Percentiles rank a stretch among this genome's conserved stretches.
These are phyloP conservation scores for Pangasius macronema DNA, from an alignment of 2,797 vertebrate species.

Conservation along the genomic window DNA sequence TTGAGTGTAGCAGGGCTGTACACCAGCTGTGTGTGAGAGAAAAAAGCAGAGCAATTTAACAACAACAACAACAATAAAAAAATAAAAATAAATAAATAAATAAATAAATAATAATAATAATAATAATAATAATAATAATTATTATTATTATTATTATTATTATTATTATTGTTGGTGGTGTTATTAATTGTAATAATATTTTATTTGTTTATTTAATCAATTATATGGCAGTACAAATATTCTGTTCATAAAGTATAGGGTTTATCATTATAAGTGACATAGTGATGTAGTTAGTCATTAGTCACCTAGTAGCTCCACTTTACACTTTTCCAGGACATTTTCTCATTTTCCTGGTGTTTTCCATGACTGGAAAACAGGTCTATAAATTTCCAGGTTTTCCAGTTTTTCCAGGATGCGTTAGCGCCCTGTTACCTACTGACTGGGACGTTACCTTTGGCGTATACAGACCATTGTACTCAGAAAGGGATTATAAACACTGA, in stretches of 20 bases:
- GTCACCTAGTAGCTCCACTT: neutral
- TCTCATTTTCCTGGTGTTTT: neutral
- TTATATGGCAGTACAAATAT: neutral
- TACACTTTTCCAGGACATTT: neutral
- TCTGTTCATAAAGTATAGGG: neutral
- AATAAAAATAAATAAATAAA: no score
- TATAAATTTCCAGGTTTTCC: neutral
- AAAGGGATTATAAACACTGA: neutral
- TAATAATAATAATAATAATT: slow-evolving; percentile 4
- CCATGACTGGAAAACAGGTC: slow-evolving; percentile 2
- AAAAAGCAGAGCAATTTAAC: neutral
- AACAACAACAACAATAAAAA: neutral
- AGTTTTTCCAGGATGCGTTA: neutral
- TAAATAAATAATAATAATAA: slow-evolving; percentile 4
- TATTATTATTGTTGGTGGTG: neutral
- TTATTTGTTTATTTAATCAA: neutral
- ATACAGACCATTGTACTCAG: neutral
- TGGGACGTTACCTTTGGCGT: neutral
- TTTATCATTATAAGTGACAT: neutral
- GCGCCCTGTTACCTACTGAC: neutral
- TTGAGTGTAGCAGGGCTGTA: neutral
- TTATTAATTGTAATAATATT: neutral
- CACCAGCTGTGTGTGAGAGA: neutral
- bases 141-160: no score
- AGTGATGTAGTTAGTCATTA: neutral